phyloP scores from a whole-genome alignment of 2,113 vertebrate genomes.

The Helogale parvula region DNA sequence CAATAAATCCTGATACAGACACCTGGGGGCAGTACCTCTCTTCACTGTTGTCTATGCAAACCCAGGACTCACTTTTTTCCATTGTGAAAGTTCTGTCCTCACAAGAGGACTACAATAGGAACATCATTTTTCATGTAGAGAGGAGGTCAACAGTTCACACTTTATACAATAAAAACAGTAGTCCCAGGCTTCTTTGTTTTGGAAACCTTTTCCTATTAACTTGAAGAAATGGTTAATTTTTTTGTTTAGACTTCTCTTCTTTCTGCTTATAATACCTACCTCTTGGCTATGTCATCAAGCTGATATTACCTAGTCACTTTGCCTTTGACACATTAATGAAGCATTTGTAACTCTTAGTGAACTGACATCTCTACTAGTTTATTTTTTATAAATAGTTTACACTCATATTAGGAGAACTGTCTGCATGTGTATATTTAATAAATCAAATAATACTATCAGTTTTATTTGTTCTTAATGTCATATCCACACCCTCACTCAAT shows the following conservation, averaged over 20 bases:
- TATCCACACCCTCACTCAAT: background rate
- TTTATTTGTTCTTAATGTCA: background rate
- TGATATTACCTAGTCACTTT: background rate
- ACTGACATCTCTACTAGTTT: conserved; percentile 7
- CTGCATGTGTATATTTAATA: background rate
- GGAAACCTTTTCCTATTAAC: conserved; percentile 7
- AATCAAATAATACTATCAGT: background rate
- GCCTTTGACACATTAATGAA: conserved; percentile 23
- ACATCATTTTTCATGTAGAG: background rate
- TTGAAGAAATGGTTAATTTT: background rate
- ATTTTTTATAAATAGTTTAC: background rate
- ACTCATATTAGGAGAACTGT: background rate
- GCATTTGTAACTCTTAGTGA: conserved; percentile 42
- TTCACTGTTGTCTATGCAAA: conserved; percentile 41
- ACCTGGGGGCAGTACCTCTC: conserved; percentile 76
- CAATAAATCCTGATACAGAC: conserved; percentile 53
- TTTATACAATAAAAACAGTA: background rate
- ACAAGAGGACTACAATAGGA: background rate
- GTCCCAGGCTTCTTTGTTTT: background rate
- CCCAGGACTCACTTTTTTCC: conserved; percentile 1
- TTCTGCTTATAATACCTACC: background rate
- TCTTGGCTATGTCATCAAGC: background rate
- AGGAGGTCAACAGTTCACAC: background rate
- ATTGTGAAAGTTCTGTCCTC: conserved; percentile 32
- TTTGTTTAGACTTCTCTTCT: background rate